Evolutionary conservation across 2,113 vertebrate species (phyloP).

Genomic region (Lucifuga dentata): DNA sequence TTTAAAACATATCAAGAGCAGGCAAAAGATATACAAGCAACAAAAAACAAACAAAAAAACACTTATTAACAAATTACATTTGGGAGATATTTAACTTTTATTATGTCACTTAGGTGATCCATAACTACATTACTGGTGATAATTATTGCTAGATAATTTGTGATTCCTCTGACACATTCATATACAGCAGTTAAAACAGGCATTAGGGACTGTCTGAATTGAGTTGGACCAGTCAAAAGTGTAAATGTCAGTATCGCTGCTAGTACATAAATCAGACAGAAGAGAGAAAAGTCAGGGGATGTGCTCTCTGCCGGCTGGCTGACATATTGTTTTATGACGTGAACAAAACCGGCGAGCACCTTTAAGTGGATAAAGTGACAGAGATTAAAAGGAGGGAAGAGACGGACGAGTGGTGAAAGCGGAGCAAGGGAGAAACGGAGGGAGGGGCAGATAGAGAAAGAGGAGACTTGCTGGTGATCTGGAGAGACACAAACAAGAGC

Average conservation of each 20-base stretch:
- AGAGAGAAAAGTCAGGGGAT: constrained; percentile 34
- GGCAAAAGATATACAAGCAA: too few relatives aligned
- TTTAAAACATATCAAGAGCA: too few relatives aligned
- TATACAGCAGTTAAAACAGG: neutral
- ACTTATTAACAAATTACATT: too few relatives aligned
- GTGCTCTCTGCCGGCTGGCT: constrained; percentile 18
- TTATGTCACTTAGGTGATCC: too few relatives aligned
- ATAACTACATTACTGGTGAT: too few relatives aligned
- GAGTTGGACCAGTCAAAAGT: neutral
- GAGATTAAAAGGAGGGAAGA: constrained; percentile 33
- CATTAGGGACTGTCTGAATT: neutral
- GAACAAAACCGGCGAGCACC: constrained; percentile 49
- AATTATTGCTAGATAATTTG: too few relatives aligned
- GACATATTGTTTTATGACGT: constrained; percentile 49
- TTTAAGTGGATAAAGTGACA: constrained; percentile 51
- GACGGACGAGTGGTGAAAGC: neutral
- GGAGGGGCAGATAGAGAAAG: neutral
- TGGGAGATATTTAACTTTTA: too few relatives aligned
- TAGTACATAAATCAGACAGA: constrained; percentile 43
- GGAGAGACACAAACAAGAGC: constrained; percentile 1
- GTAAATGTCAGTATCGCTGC: constrained; percentile 6
- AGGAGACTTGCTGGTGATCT: neutral
- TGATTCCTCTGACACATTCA: neutral
- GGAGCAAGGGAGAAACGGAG: neutral
- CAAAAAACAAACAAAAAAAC: too few relatives aligned